phyloP scores from a whole-genome alignment of 2,888 invertebrate species.

The Ceriagrion tenellum region DNA sequence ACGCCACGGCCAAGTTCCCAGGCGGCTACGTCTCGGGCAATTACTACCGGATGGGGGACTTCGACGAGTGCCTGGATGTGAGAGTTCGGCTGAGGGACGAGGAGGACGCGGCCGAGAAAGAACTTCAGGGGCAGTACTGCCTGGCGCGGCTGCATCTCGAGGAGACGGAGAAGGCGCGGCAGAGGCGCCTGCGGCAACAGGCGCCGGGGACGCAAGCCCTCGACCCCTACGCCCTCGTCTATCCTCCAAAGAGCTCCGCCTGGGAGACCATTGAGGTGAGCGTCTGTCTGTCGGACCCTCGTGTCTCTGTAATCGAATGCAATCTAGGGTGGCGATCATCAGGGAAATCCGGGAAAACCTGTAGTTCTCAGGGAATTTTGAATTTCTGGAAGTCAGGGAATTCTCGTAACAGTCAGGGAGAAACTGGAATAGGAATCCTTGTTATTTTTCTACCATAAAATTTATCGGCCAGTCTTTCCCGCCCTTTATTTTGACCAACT shows the following conservation, averaged over 20 bases:
- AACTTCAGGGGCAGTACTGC: constrained; percentile 79
- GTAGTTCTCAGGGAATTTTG: too few species aligned
- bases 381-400: too few species aligned
- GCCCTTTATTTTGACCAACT: too few species aligned
- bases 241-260: constrained; percentile 78
- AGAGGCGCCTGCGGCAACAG: not conserved
- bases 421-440: too few species aligned
- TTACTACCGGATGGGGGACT: constrained; percentile 86
- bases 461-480: too few species aligned
- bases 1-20: constrained; percentile 85
- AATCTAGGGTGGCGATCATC: too few species aligned
- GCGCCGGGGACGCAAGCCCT: not conserved
- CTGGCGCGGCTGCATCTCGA: constrained; percentile 77
- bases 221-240: constrained; percentile 68
- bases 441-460: too few species aligned
- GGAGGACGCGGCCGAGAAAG: constrained; percentile 76
- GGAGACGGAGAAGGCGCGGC: constrained; percentile 70
- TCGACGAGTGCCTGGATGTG: constrained; percentile 83
- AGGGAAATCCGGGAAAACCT: too few species aligned
- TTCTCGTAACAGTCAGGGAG: too few species aligned
- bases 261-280: constrained; percentile 78
- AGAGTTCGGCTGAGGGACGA: constrained; percentile 62
- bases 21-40: constrained; percentile 86
- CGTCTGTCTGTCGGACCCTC: too few species aligned
- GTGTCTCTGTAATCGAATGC: too few species aligned